phyloP scores from a whole-genome alignment of 2,797 vertebrate species.

The Trachurus trachurus region DNA sequence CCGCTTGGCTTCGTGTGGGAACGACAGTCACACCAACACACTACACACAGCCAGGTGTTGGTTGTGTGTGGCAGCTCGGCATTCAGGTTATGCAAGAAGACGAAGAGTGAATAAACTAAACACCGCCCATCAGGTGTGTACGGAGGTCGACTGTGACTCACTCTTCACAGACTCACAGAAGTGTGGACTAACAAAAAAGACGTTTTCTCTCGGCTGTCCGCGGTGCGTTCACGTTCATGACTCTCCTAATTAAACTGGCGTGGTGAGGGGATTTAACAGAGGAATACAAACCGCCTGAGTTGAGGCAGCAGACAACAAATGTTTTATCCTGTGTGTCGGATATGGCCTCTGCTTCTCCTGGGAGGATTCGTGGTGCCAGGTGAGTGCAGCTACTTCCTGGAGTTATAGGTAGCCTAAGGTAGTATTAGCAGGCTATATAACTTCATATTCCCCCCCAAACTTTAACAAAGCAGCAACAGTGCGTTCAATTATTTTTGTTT shows the following conservation, averaged over 20 bases:
- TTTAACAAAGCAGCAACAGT: too few species aligned
- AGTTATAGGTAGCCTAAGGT: too few species aligned
- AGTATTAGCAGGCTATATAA: too few species aligned
- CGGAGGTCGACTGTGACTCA: background rate
- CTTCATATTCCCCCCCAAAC: too few species aligned
- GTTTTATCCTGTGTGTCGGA: slow-evolving; percentile 61
- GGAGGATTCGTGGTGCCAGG: slow-evolving; percentile 75
- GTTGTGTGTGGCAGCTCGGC: background rate
- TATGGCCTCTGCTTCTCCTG: slow-evolving; percentile 73
- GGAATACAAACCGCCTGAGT: background rate
- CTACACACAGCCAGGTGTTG: background rate
- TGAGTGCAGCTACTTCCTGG: slow-evolving; percentile 78
- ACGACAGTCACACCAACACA: background rate
- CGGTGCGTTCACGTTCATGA: background rate
- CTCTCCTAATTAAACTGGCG: background rate
- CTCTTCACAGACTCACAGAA: too few species aligned
- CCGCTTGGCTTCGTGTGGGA: too few species aligned
- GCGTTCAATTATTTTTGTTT: too few species aligned
- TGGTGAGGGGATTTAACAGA: slow-evolving; percentile 13
- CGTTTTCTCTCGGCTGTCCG: background rate
- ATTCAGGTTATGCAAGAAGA: slow-evolving; percentile 52
- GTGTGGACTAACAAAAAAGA: background rate
- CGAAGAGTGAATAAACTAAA: background rate
- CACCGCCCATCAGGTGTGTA: slow-evolving; percentile 70
- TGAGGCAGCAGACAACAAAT: slow-evolving; percentile 22